Percentiles rank a stretch among this genome's conserved stretches.
phyloP scores from a whole-genome alignment of 1,140 invertebrate species.

The Drosophila cardini region DNA sequence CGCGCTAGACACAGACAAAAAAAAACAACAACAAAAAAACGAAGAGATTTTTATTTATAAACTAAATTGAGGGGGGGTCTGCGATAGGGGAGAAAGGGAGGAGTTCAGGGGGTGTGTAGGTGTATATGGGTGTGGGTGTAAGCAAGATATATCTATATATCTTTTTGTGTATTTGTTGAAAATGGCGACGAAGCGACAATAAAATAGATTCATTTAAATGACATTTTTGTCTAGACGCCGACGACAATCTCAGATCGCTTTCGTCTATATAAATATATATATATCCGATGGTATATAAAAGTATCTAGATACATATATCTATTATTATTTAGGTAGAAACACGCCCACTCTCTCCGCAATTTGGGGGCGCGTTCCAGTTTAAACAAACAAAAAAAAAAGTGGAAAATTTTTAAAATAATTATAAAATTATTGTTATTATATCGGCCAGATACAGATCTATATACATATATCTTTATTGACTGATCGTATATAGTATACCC shows the following conservation, averaged over 20 bases:
- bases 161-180: constrained; percentile 15
- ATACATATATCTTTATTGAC: constrained; percentile 9
- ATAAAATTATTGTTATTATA: constrained; percentile 16
- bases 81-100: neutral
- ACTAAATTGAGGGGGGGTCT: constrained; percentile 53
- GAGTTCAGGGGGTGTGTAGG: constrained; percentile 17
- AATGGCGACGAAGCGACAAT: constrained; percentile 74
- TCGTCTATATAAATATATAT: constrained; percentile 8
- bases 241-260: constrained; percentile 45
- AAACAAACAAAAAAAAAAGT: neutral
- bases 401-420: constrained; percentile 30
- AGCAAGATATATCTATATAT: constrained; percentile 5
- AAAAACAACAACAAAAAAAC: too few relatives aligned
- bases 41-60: constrained; percentile 62
- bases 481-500: neutral
- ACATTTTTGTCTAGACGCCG: constrained; percentile 79
- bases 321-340: constrained; percentile 19
- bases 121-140: constrained; percentile 3
- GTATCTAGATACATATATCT: constrained; percentile 1
- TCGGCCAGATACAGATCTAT: neutral
- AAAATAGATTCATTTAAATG: constrained; percentile 84
- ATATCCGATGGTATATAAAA: neutral
- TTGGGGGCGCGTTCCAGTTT: constrained; percentile 49
- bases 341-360: constrained; percentile 33
- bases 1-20: constrained; percentile 59